phyloP scores from a whole-genome alignment of 2,797 vertebrate genomes.

The Hoplostethus atlanticus region DNA sequence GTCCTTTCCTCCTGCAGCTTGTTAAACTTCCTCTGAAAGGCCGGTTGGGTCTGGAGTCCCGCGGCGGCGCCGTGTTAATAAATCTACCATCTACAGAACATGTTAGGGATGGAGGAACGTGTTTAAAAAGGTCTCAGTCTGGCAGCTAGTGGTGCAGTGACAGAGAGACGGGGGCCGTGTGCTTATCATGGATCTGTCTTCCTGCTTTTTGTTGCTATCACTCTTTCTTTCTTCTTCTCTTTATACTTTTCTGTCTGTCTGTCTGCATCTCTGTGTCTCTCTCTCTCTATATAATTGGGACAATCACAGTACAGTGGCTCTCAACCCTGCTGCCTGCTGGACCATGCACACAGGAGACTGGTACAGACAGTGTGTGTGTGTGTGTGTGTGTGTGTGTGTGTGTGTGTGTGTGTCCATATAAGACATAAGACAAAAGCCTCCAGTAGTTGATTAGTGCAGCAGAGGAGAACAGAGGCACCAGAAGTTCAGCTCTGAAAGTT shows the following conservation, averaged over 20 bases:
- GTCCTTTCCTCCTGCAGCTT: not conserved
- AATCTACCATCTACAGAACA: not conserved
- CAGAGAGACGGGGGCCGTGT: not conserved
- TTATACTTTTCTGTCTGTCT: not conserved
- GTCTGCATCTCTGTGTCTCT: conserved; percentile 13
- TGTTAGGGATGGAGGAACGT: not conserved
- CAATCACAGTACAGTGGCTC: conserved; percentile 59
- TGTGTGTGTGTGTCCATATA: too few relatives aligned
- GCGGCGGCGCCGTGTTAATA: not conserved
- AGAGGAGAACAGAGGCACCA: conserved; percentile 45
- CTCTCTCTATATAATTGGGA: conserved; percentile 62
- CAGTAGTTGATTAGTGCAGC: conserved; percentile 43
- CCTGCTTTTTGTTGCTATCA: conserved; percentile 28
- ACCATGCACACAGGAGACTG: conserved; percentile 50
- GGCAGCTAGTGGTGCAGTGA: conserved; percentile 23
- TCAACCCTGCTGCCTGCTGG: conserved; percentile 40
- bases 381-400: not conserved
- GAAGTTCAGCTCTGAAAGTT: conserved; percentile 13
- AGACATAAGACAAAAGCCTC: conserved; percentile 31
- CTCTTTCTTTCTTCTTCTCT: not conserved
- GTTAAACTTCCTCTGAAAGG: conserved; percentile 8
- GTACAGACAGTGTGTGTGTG: conserved; percentile 3
- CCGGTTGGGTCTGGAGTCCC: not conserved
- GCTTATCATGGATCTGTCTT: conserved; percentile 29
- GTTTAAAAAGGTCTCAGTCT: not conserved